phyloP scores from a whole-genome alignment of 2,888 invertebrate genomes.

The Campoplex capitator region DNA sequence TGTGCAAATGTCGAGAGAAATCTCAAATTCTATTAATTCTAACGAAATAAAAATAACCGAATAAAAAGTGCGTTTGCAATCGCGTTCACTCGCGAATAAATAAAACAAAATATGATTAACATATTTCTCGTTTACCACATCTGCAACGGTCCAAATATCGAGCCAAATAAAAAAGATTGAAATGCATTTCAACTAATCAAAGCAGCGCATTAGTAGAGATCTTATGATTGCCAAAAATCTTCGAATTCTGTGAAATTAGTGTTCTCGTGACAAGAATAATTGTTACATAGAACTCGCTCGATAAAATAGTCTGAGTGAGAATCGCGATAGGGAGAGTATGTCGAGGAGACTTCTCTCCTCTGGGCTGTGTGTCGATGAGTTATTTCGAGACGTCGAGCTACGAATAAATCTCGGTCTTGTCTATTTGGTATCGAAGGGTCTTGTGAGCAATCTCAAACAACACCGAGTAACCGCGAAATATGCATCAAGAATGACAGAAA shows the following conservation, averaged over 20 bases:
- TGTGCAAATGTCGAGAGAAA: neutral
- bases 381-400: constrained; percentile 73
- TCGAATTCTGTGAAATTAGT: constrained; percentile 45
- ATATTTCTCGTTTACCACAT: constrained; percentile 2
- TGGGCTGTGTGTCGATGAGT: constrained; percentile 65
- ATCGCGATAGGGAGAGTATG: constrained; percentile 44
- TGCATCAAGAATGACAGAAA: constrained; percentile 10
- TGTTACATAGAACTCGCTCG: constrained; percentile 42
- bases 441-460: constrained; percentile 35
- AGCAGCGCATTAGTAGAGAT: neutral
- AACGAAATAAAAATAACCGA: neutral
- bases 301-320: constrained; percentile 28
- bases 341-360: constrained; percentile 49
- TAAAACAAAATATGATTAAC: neutral
- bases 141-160: neutral
- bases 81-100: neutral
- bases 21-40: neutral
- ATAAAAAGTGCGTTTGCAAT: neutral
- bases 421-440: constrained; percentile 71
- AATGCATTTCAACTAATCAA: constrained; percentile 13
- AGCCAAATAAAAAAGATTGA: constrained; percentile 21
- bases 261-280: constrained; percentile 52
- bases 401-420: constrained; percentile 74
- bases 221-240: constrained; percentile 46
- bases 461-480: constrained; percentile 26